Evolutionary conservation across 2,888 invertebrate species (phyloP).

Genomic region (Ischnus inquisitorius): DNA sequence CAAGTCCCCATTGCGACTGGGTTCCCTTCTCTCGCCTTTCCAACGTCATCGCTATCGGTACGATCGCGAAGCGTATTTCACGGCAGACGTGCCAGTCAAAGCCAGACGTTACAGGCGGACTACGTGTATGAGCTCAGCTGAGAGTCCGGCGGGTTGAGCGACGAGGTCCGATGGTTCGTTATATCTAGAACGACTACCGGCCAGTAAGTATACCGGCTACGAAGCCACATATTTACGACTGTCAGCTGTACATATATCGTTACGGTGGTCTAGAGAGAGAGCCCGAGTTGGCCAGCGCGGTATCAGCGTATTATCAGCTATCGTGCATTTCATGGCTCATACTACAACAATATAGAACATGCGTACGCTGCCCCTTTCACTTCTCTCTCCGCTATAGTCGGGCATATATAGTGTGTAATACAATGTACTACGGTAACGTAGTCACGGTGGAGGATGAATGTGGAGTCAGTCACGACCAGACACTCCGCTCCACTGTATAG

Average conservation of each 20-base stretch:
- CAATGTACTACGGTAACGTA: background rate
- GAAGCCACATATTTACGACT: constrained; percentile 65
- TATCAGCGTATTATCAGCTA: constrained; percentile 65
- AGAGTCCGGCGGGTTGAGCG: constrained; percentile 51
- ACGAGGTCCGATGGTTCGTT: constrained; percentile 23
- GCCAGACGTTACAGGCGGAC: constrained; percentile 62
- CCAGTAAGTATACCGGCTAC: constrained; percentile 47
- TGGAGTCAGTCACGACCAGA: constrained; percentile 44
- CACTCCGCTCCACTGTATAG: background rate
- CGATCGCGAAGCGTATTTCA: constrained; percentile 69
- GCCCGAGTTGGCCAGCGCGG: constrained; percentile 35
- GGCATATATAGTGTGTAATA: background rate
- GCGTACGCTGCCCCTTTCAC: background rate
- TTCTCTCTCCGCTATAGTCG: no score
- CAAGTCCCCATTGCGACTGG: constrained; percentile 11
- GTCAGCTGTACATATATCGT: constrained; percentile 64
- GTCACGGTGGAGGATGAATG: constrained; percentile 10
- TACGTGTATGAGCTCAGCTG: constrained; percentile 41
- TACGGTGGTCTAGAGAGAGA: constrained; percentile 42
- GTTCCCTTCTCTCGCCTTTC: constrained; percentile 29
- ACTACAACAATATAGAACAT: constrained; percentile 14
- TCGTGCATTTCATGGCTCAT: constrained; percentile 62
- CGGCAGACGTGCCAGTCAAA: constrained; percentile 68
- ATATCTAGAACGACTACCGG: constrained; percentile 2
- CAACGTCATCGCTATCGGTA: constrained; percentile 54